Percentiles rank a stretch among this genome's conserved stretches.
Conservation (phyloP, 2,888 invertebrate species). For the Drosophila kanekoi region DNA sequence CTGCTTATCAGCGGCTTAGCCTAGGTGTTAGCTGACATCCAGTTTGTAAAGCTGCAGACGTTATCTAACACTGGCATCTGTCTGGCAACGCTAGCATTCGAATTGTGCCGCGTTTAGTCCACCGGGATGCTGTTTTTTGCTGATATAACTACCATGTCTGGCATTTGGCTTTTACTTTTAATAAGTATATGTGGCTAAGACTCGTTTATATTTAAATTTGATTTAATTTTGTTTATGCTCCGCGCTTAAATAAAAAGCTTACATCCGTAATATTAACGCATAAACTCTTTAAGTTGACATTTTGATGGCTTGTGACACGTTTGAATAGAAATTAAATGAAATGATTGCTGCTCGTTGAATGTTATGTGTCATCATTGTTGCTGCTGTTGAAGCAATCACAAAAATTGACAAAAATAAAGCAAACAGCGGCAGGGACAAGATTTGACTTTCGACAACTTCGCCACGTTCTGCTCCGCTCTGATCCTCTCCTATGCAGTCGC, state of each 20-base stretch:
- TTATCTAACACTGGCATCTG: conserved; percentile 47
- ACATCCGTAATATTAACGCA: neutral
- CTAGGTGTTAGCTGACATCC: conserved; percentile 54
- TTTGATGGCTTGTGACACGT: neutral
- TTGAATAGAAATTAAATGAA: conserved; percentile 10
- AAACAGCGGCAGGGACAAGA: conserved; percentile 54
- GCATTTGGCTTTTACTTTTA: neutral
- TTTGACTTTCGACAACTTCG: conserved; percentile 34
- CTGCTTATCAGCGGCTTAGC: conserved; percentile 52
- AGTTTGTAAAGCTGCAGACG: conserved; percentile 12
- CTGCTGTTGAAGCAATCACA: conserved; percentile 38
- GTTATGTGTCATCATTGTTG: conserved; percentile 8
- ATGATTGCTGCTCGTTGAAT: conserved; percentile 32
- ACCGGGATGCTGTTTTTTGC: neutral
- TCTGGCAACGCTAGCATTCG: conserved; percentile 27
- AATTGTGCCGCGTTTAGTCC: neutral
- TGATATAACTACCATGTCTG: neutral
- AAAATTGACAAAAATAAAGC: conserved; percentile 44
- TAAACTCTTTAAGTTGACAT: neutral
- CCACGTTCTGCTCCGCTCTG: conserved; percentile 12
- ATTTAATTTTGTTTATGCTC: too few relatives aligned
- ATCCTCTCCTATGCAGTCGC: conserved; percentile 6
- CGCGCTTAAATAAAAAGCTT: too few relatives aligned
- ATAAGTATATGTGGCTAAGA: neutral
- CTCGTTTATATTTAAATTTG: too few relatives aligned